Evolutionary conservation across 2,797 vertebrate species (phyloP).

Genomic region (Crocidura indochinensis): DNA sequence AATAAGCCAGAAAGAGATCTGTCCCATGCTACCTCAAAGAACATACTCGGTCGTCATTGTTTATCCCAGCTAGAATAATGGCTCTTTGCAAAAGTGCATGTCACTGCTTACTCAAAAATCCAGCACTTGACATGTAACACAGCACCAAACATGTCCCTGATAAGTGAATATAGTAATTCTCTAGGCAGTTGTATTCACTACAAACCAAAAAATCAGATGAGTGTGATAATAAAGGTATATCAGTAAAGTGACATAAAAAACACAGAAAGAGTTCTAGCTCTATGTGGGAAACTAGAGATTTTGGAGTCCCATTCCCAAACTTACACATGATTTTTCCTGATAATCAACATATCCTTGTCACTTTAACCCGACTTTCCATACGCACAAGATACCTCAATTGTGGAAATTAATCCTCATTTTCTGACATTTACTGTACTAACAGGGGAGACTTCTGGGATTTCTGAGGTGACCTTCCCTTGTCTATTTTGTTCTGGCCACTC

Average conservation of each 20-base stretch:
- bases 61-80: not conserved
- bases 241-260: not conserved
- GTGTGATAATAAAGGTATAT: not conserved
- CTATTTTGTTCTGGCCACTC: not conserved
- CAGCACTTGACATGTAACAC: not conserved
- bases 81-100: not conserved
- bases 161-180: not conserved
- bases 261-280: not conserved
- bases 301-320: not conserved
- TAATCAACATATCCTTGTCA: not conserved
- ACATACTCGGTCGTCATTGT: too few species aligned
- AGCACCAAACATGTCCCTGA: not conserved
- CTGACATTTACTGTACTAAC: not conserved
- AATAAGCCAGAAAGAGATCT: too few species aligned
- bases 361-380: not conserved
- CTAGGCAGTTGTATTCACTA: not conserved
- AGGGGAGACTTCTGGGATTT: not conserved
- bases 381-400: constrained; percentile 10
- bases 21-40: too few species aligned
- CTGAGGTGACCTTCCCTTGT: not conserved
- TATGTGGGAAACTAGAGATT: not conserved
- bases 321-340: not conserved
- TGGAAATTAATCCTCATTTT: not conserved
- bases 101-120: not conserved
- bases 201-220: constrained; percentile 3